Evolutionary conservation across 2,888 invertebrate species (phyloP).

Genomic region (Mesorhabditis spiculigera): DNA sequence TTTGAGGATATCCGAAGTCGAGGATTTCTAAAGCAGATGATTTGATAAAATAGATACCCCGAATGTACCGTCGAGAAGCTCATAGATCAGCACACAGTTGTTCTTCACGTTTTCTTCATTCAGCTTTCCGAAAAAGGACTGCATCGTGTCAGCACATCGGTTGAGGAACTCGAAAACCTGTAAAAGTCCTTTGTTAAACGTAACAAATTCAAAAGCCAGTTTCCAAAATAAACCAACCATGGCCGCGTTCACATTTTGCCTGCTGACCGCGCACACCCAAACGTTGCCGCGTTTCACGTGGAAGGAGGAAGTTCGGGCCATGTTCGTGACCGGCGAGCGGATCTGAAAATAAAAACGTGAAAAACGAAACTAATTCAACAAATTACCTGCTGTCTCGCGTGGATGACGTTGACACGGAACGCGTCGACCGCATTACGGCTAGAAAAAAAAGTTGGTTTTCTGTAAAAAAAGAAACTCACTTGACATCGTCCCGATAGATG

Average conservation of each 20-base stretch:
- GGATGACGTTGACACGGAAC: constrained; percentile 97
- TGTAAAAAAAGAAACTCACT: constrained; percentile 61
- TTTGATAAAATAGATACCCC: constrained; percentile 21
- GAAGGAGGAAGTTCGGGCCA: constrained; percentile 96
- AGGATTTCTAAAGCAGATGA: constrained; percentile 76
- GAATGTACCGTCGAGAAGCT: constrained; percentile 76
- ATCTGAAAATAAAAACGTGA: constrained; percentile 64
- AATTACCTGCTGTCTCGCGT: constrained; percentile 82
- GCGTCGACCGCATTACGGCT: constrained; percentile 84
- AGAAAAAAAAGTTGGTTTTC: neutral
- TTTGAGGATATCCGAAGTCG: constrained; percentile 98
- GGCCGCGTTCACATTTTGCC: constrained; percentile 98
- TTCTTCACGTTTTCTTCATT: constrained; percentile 98
- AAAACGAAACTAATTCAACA: neutral
- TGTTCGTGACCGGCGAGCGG: constrained; percentile 95
- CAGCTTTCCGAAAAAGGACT: constrained; percentile 94
- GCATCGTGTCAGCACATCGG: constrained; percentile 88
- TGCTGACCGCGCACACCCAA: constrained; percentile 97
- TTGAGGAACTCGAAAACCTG: constrained; percentile 79
- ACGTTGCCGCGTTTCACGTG: constrained; percentile 98
- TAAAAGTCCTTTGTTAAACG: neutral
- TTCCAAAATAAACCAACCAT: constrained; percentile 69
- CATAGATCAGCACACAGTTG: constrained; percentile 99
- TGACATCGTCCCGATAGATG: constrained; percentile 97
- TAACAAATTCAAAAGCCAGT: constrained; percentile 12